Evolutionary conservation across 2,113 vertebrate species (phyloP).

Genomic region (Numida meleagris): DNA sequence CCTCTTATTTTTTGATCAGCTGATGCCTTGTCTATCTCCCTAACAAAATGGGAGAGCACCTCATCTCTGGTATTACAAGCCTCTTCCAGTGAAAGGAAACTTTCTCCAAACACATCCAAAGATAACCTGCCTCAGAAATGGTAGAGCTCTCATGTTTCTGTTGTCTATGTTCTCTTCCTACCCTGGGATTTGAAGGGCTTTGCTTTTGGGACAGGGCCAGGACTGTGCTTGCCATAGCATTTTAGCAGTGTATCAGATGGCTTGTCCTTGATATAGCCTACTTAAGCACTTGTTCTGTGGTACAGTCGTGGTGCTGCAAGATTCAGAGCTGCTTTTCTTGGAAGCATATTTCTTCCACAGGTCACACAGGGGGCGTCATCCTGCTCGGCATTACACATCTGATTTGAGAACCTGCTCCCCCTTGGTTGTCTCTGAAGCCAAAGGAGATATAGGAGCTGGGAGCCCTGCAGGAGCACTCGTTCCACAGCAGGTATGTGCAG

Average conservation of each 20-base stretch:
- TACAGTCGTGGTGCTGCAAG: background rate
- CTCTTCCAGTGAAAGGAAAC: background rate
- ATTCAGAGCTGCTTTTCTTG: background rate
- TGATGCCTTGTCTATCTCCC: background rate
- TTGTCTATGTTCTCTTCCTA: background rate
- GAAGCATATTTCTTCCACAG: background rate
- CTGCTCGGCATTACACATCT: background rate
- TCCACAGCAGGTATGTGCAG: background rate
- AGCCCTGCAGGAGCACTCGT: rapidly evolving
- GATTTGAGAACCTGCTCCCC: background rate
- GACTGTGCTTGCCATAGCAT: background rate
- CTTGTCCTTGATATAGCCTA: rapidly evolving
- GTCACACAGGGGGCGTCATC: background rate
- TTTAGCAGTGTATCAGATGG: background rate
- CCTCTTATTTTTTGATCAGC: background rate
- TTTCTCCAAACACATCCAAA: background rate
- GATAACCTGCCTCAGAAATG: background rate
- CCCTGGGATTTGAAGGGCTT: background rate
- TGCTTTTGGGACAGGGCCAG: background rate
- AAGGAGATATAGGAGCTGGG: background rate
- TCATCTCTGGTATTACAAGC: background rate
- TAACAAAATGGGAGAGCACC: rapidly evolving
- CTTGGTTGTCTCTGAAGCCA: rapidly evolving
- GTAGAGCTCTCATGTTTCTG: background rate
- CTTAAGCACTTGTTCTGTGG: background rate